Evolutionary conservation across 2,797 vertebrate species (phyloP), one percentile per base, ranked within the genome.

Genomic region (Hydrocynus forskahlii): DNA sequence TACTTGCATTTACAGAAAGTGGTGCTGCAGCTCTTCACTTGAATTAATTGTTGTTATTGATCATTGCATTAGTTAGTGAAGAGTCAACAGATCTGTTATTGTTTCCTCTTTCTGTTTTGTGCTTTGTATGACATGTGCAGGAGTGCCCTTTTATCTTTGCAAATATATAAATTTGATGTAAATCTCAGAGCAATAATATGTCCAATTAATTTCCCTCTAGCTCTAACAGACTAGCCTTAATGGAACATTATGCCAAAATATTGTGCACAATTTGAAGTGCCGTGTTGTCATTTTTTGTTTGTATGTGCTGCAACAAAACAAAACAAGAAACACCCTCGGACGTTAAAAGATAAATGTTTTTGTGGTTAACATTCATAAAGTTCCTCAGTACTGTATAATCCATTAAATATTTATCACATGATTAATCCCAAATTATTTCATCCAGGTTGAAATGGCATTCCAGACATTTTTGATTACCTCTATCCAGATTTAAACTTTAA

Each of bases 371-470:
- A 45, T 45, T 45, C 43, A 45, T 45, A 2, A 12, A 45, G 10
- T 52, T 68, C 81, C 68, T 23, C 73, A 60, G 70, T 59, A 76
- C 71, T 85, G 70, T 83, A 54, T 84, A 90, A 88, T 77, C 85
- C 80, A 85, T 90, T 85, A 43, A 72, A 78, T 70, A 70, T 82
- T 78, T 78, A 82, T 91, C 93, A 92, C 89, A 91, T 92, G 92
- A 91, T 82, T 91, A 89, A 92, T 91, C 89, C 84, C 75, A 38
- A 78, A 81, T 85, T 87, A 85, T 89, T 89, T 92, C 86, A 83
- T 60, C 40, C 21, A 73, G 73, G 80, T 91, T 72, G 74, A 86
- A 82, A 84, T 78, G 86, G 89, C 88, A 94, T 94, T 93, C 92
- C 87, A 88, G 72, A 81, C 81, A 94, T 93, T 91, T 87, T 90